phyloP scores from a whole-genome alignment of 2,888 invertebrate species.

The Idaea aversata region DNA sequence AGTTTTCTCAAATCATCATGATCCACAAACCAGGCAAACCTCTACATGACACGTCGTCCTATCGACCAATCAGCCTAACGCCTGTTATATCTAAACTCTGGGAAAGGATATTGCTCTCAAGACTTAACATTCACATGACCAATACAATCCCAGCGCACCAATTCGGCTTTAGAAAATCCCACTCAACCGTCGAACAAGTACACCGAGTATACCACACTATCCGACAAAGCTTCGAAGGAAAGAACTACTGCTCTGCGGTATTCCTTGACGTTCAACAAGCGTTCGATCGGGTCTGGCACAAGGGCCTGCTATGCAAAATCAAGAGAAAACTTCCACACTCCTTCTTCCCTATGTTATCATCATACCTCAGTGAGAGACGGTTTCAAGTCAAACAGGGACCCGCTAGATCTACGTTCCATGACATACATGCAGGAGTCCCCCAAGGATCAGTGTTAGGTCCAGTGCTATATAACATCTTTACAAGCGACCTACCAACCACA shows the following conservation, averaged over 20 bases:
- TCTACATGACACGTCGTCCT: background rate
- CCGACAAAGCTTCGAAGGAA: background rate
- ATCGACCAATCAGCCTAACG: conserved; percentile 6
- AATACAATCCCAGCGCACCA: background rate
- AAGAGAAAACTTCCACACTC: conserved; percentile 10
- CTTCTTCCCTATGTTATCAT: background rate
- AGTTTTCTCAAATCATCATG: background rate
- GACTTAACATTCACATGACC: too few species aligned
- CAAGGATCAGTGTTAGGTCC: too few species aligned
- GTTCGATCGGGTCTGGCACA: conserved; percentile 7
- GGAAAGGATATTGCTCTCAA: background rate
- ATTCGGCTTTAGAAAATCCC: conserved; percentile 2
- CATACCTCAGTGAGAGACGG: too few species aligned
- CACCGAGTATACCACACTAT: conserved; percentile 1
- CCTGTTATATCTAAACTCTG: conserved; percentile 5
- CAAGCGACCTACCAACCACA: too few species aligned
- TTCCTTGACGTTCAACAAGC: conserved; percentile 2
- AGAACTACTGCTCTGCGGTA: conserved; percentile 2
- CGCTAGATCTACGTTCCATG: too few species aligned
- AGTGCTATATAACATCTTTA: too few species aligned
- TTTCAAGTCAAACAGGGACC: too few species aligned
- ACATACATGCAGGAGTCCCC: too few species aligned
- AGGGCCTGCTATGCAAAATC: conserved; percentile 19
- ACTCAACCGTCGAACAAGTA: conserved; percentile 4
- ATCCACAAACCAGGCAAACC: conserved; percentile 7